Evolutionary conservation across 92 coral and sea anemone species (phyloP), one percentile per base, ranked within the genome.

Genomic region (Diadumene lineata): DNA sequence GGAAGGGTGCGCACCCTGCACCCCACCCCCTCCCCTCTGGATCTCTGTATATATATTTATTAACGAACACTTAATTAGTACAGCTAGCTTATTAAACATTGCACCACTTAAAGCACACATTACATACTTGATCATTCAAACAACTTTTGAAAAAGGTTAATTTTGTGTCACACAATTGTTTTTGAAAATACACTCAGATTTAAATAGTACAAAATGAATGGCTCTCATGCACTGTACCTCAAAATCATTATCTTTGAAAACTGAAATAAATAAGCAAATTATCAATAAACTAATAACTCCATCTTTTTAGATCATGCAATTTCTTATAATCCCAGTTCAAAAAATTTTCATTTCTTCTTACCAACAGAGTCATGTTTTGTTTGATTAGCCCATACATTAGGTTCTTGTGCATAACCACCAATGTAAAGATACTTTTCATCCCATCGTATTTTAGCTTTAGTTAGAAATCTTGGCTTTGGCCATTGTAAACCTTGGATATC

Each of bases 301-400:
- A n/a, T n/a, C n/a, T n/a, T n/a, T n/a, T n/a, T 50, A 44, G 19
- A 50, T 19, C 23, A 46, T 72, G 9, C 9, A 46, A 46, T 9
- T 9, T 46, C 9, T n/a, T n/a, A n/a, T n/a, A n/a, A n/a, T n/a
- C n/a, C n/a, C n/a, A n/a, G n/a, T n/a, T n/a, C n/a, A n/a, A n/a
- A n/a, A 38, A 38, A 38, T 38, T 38, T 4, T 38, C 48, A 4
- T n/a, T 38, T 38, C 13, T 34, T 50, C 85, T 76, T 61, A 90
- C 96, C 96, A 13, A 90, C 96, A 58, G 96, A 90, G 60, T 90
- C 89, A 78, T 90, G 96, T 58, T 90, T 83, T 13, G 96, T 90
- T 78, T 90, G 89, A 62, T 90, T 87, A 43, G 96, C 96, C 96
- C 96, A 90, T 21, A 90, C 96, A 78, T 90, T 92, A 56, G 82